Conservation (phyloP, 2,797 vertebrate species). For the Coluber constrictor region DNA sequence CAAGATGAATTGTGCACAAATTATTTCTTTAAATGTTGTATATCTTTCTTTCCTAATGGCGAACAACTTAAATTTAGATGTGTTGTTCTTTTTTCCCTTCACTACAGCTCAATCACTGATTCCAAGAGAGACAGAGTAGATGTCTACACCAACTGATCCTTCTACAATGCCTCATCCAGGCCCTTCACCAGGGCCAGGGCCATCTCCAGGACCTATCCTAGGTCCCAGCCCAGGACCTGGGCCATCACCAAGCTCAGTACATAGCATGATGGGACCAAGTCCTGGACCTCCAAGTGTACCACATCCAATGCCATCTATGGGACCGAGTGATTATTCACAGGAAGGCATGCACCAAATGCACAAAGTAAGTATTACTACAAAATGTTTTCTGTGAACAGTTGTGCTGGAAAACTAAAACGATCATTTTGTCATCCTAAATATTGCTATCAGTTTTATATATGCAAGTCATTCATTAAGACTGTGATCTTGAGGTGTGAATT, state of each 20-base stretch:
- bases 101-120: conserved; percentile 52
- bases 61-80: conserved; percentile 41
- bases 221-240: conserved; percentile 96
- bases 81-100: conserved; percentile 56
- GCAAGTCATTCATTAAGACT: not conserved
- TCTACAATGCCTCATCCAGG: conserved; percentile 93
- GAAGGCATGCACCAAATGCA: conserved; percentile 90
- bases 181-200: conserved; percentile 91
- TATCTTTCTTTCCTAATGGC: conserved; percentile 30
- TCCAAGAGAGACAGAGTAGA: conserved; percentile 72
- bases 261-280: conserved; percentile 98
- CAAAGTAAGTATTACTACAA: conserved; percentile 77
- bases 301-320: conserved; percentile 84
- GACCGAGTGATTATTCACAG: conserved; percentile 85
- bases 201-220: conserved; percentile 92
- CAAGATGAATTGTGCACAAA: conserved; percentile 24
- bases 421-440: not conserved
- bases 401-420: not conserved
- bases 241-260: conserved; percentile 93
- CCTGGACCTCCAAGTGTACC: conserved; percentile 89
- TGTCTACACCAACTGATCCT: conserved; percentile 92
- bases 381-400: not conserved
- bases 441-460: not conserved
- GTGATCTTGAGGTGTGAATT: not conserved
- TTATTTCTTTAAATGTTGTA: conserved; percentile 21